phyloP scores from a whole-genome alignment of 1,140 invertebrate species.

The Drosophila sulfurigaster region DNA sequence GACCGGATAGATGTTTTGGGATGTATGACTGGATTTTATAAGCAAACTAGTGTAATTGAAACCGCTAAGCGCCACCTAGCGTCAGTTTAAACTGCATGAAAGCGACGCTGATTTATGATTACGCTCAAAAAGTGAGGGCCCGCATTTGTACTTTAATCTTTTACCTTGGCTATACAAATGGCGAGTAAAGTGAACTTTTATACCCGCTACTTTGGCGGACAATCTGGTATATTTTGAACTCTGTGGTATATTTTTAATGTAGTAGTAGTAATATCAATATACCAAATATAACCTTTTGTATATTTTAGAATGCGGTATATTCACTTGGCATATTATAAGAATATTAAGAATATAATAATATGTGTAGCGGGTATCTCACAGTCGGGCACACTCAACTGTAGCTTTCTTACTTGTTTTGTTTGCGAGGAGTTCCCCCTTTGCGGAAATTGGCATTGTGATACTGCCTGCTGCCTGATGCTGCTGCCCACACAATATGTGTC shows the following conservation, averaged over 20 bases:
- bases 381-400: neutral
- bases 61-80: conserved; percentile 56
- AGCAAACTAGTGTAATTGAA: conserved; percentile 51
- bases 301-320: too few species aligned
- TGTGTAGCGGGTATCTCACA: too few species aligned
- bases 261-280: too few species aligned
- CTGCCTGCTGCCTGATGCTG: too few species aligned
- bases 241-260: too few species aligned
- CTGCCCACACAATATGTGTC: conserved; percentile 30
- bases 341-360: too few species aligned
- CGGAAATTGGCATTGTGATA: conserved; percentile 9
- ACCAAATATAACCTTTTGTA: too few species aligned
- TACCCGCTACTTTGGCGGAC: too few species aligned
- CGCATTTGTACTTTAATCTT: conserved; percentile 2
- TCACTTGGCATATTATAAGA: too few species aligned
- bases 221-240: too few species aligned
- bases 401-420: neutral
- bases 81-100: conserved; percentile 40
- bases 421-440: neutral
- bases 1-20: neutral
- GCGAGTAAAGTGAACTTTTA: too few species aligned
- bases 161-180: too few species aligned
- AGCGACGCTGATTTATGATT: conserved; percentile 34
- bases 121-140: neutral
- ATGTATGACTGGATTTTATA: conserved; percentile 12